Percentiles rank a stretch among this genome's conserved stretches.
Evolutionary conservation across 2,888 invertebrate species (phyloP).

Genomic region (Phalera bucephala): DNA sequence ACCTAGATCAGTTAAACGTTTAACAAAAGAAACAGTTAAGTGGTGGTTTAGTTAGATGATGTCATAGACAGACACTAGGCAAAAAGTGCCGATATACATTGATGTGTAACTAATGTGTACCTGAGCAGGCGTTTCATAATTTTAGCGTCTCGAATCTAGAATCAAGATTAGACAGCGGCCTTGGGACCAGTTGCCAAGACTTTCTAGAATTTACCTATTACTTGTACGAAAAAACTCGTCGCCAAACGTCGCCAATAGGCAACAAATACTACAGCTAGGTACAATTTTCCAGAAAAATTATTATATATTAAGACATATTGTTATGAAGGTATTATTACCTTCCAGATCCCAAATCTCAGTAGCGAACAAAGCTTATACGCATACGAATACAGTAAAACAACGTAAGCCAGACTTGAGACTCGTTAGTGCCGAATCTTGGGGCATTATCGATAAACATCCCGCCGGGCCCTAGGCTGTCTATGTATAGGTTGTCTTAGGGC

Average conservation of each 20-base stretch:
- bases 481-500: slow-evolving; percentile 77
- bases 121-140: slow-evolving; percentile 4
- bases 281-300: too few relatives aligned
- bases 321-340: slow-evolving; percentile 6
- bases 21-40: slow-evolving; percentile 37
- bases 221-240: slow-evolving; percentile 3
- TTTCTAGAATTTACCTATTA: slow-evolving; percentile 17
- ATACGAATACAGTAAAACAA: slow-evolving; percentile 16
- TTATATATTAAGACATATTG: too few relatives aligned
- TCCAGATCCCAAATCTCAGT: slow-evolving; percentile 11
- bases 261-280: too few relatives aligned
- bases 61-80: slow-evolving; percentile 36
- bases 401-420: slow-evolving; percentile 33
- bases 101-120: slow-evolving; percentile 16
- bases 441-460: slow-evolving; percentile 52
- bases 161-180: slow-evolving; percentile 20
- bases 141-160: slow-evolving; percentile 4
- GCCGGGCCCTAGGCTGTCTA: slow-evolving; percentile 66
- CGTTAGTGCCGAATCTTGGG: slow-evolving; percentile 41
- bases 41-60: slow-evolving; percentile 36
- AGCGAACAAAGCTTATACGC: slow-evolving; percentile 18
- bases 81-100: slow-evolving; percentile 36
- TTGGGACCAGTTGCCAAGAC: slow-evolving; percentile 19
- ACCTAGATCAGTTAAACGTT: slow-evolving; percentile 23
- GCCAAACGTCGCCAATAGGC: neutral